Conservation (phyloP, 1,140 invertebrate genomes). For the Anadara kagoshimensis region DNA sequence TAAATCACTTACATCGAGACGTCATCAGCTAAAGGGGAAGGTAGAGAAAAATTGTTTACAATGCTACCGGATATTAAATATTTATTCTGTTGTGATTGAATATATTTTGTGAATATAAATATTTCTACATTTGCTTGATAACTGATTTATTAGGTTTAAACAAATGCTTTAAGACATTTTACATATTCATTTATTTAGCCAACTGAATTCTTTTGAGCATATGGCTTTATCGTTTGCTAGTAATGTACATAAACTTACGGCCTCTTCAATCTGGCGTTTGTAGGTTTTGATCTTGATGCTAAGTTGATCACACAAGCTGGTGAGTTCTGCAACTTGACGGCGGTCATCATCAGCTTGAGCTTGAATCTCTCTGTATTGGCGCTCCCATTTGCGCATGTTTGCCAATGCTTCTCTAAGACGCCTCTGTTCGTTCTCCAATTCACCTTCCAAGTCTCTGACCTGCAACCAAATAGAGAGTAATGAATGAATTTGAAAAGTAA, state of each 20-base stretch:
- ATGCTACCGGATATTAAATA: too few species aligned
- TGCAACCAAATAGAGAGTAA: conserved; percentile 21
- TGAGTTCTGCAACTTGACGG: conserved; percentile 65
- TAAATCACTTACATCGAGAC: too few species aligned
- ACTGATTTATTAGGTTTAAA: too few species aligned
- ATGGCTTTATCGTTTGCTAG: too few species aligned
- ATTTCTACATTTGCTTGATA: too few species aligned
- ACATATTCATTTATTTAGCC: too few species aligned
- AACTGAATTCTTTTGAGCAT: too few species aligned
- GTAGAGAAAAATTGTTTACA: too few species aligned
- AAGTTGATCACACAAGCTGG: conserved; percentile 68
- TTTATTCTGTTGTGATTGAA: too few species aligned
- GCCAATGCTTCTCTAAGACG: conserved; percentile 67
- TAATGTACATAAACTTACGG: conserved; percentile 61
- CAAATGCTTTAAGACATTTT: too few species aligned
- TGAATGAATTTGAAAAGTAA: not conserved
- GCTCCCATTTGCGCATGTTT: conserved; percentile 67
- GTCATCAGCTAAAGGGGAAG: too few species aligned
- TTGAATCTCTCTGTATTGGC: conserved; percentile 66
- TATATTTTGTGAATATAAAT: too few species aligned
- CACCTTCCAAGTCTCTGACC: conserved; percentile 72
- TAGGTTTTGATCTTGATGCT: conserved; percentile 70
- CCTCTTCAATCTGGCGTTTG: conserved; percentile 73
- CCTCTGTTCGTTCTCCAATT: conserved; percentile 71
- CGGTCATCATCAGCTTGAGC: conserved; percentile 67